Percentiles rank a stretch among this genome's conserved stretches.
Conservation (phyloP, 2,888 invertebrate species). For the Oegoconia quadripuncta region DNA sequence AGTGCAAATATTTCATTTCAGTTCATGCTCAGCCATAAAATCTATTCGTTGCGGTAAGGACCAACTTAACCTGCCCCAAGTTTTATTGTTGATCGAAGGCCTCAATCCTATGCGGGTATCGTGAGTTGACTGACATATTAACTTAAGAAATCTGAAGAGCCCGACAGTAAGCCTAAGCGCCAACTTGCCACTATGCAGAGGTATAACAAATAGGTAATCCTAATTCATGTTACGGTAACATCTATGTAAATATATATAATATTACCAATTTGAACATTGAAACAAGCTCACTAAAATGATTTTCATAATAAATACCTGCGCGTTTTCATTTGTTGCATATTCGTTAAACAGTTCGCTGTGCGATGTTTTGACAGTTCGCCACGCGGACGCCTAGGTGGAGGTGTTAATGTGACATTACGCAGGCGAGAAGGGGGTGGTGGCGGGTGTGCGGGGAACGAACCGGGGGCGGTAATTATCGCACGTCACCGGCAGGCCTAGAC, state of each 20-base stretch:
- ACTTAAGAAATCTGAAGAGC: too few species aligned
- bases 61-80: too few species aligned
- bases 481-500: conserved; percentile 74
- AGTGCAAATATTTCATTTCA: too few species aligned
- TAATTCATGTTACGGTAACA: too few species aligned
- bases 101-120: too few species aligned
- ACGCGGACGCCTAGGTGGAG: conserved; percentile 51
- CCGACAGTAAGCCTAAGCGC: too few species aligned
- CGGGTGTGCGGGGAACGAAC: conserved; percentile 23
- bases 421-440: conserved; percentile 25
- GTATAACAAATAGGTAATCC: too few species aligned
- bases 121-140: too few species aligned
- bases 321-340: conserved; percentile 53
- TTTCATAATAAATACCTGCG: conserved; percentile 10
- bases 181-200: too few species aligned
- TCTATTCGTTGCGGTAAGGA: too few species aligned
- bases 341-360: conserved; percentile 55
- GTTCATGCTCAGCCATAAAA: too few species aligned
- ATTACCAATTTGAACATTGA: neutral
- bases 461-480: conserved; percentile 71
- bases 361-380: conserved; percentile 71
- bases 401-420: conserved; percentile 76
- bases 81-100: too few species aligned
- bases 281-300: conserved; percentile 3
- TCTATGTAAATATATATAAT: neutral